Evolutionary conservation across 2,888 invertebrate species (phyloP).

Genomic region (Dromius quadrimaculatus): DNA sequence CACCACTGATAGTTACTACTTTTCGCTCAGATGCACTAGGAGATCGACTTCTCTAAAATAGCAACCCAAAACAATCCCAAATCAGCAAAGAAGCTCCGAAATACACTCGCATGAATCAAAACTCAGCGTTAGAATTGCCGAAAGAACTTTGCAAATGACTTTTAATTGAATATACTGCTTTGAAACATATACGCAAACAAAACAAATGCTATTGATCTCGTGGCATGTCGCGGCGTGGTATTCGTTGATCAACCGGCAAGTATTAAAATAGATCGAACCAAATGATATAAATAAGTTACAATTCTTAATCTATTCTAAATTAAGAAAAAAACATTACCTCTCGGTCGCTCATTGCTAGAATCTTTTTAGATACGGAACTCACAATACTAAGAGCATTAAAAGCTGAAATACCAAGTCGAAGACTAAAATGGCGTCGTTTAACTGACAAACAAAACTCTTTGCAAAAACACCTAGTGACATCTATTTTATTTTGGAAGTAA

Average conservation of each 20-base stretch:
- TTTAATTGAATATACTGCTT: slow-evolving; percentile 34
- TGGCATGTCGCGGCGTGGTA: slow-evolving; percentile 45
- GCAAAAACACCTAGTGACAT: slow-evolving; percentile 22
- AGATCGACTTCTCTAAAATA: slow-evolving; percentile 62
- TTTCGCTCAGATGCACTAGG: slow-evolving; percentile 60
- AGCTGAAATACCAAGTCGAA: slow-evolving; percentile 37
- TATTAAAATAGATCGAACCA: slow-evolving; percentile 28
- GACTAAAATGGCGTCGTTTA: slow-evolving; percentile 49
- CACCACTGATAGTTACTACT: slow-evolving; percentile 54
- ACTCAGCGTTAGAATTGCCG: slow-evolving; percentile 1
- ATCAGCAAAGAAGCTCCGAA: neutral
- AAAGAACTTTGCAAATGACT: neutral
- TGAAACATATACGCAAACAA: slow-evolving; percentile 36
- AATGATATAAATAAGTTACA: slow-evolving; percentile 45
- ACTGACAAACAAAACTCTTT: slow-evolving; percentile 20
- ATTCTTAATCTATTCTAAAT: slow-evolving; percentile 44
- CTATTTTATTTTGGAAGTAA: neutral
- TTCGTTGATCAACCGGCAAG: slow-evolving; percentile 47
- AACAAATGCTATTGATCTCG: slow-evolving; percentile 50
- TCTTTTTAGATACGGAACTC: slow-evolving; percentile 26
- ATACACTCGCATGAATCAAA: slow-evolving; percentile 12
- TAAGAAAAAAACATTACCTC: slow-evolving; percentile 38
- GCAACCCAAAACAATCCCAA: slow-evolving; percentile 52
- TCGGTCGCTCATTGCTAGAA: slow-evolving; percentile 50
- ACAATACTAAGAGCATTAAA: slow-evolving; percentile 43